phyloP scores from a whole-genome alignment of 1,140 invertebrate species.

The Drosophila azteca region DNA sequence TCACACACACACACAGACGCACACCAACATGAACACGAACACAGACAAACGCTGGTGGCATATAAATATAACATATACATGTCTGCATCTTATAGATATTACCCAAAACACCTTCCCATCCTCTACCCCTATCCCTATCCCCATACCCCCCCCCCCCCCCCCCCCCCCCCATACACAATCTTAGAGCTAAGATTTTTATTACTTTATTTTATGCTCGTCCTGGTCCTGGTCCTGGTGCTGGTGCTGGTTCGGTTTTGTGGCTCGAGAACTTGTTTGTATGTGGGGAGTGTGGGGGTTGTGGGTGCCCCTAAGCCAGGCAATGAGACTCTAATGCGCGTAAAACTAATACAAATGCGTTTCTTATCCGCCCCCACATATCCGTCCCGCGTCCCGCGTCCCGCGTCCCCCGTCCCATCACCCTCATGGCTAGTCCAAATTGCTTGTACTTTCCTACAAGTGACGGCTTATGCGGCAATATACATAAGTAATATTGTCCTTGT shows the following conservation, averaged over 20 bases:
- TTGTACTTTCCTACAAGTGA: slow-evolving; percentile 80
- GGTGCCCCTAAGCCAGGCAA: slow-evolving; percentile 70
- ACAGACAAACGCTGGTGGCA: slow-evolving; percentile 31
- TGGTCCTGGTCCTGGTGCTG: neutral
- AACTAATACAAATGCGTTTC: slow-evolving; percentile 82
- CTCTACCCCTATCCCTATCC: neutral
- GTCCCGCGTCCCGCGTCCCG: neutral
- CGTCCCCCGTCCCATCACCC: neutral
- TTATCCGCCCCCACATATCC: slow-evolving; percentile 52
- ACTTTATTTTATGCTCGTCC: slow-evolving; percentile 79
- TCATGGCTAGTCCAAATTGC: slow-evolving; percentile 63
- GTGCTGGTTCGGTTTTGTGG: slow-evolving; percentile 38
- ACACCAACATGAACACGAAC: neutral
- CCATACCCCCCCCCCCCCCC: neutral
- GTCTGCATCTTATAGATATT: slow-evolving; percentile 72
- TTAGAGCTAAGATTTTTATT: slow-evolving; percentile 76
- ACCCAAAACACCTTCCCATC: slow-evolving; percentile 18
- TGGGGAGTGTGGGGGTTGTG: neutral
- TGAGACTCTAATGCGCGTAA: slow-evolving; percentile 82
- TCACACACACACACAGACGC: slow-evolving; percentile 13
- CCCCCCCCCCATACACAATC: slow-evolving; percentile 8
- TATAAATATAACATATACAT: slow-evolving; percentile 58
- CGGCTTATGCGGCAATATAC: slow-evolving; percentile 79
- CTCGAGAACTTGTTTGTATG: slow-evolving; percentile 14
- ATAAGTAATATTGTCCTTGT: slow-evolving; percentile 76